Evolutionary conservation across 2,888 invertebrate genomes (phyloP).

Genomic region (Siphonodentalium dalli): DNA sequence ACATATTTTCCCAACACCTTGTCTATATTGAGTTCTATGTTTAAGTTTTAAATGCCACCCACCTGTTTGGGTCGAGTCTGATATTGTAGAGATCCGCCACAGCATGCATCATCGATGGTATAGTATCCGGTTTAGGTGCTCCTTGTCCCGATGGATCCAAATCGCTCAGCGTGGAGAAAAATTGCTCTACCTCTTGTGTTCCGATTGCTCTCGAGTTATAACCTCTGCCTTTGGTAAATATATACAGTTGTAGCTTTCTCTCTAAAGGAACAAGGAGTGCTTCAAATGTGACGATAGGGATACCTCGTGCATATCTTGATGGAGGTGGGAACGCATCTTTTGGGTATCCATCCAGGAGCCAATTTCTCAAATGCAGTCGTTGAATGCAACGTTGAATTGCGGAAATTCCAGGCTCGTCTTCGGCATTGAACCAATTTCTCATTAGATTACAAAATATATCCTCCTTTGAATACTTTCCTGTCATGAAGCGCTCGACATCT

Average conservation of each 20-base stretch:
- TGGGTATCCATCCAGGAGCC: not conserved
- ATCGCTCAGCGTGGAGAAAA: slow-evolving; percentile 15
- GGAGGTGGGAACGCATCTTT: slow-evolving; percentile 10
- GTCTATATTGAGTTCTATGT: too few relatives aligned
- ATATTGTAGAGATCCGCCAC: not conserved
- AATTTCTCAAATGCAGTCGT: slow-evolving; percentile 8
- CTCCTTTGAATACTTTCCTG: not conserved
- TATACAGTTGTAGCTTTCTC: slow-evolving; percentile 13
- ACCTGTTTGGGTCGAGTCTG: slow-evolving; percentile 14
- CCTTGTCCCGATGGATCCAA: slow-evolving; percentile 18
- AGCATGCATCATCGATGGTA: slow-evolving; percentile 10
- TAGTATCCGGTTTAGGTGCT: slow-evolving; percentile 16
- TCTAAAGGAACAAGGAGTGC: slow-evolving; percentile 12
- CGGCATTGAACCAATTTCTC: slow-evolving; percentile 17
- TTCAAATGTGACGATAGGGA: slow-evolving; percentile 17
- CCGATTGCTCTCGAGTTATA: slow-evolving; percentile 19
- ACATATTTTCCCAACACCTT: too few relatives aligned
- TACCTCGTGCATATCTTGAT: slow-evolving; percentile 10
- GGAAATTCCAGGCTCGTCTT: slow-evolving; percentile 16
- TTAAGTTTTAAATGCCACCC: too few relatives aligned
- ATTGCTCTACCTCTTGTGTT: slow-evolving; percentile 16
- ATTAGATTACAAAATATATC: slow-evolving; percentile 1
- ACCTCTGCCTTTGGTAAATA: not conserved
- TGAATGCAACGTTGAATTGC: slow-evolving; percentile 4
- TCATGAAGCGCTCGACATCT: slow-evolving; percentile 17